phyloP scores from a whole-genome alignment of 2,797 vertebrate species.

The Monodelphis domestica region DNA sequence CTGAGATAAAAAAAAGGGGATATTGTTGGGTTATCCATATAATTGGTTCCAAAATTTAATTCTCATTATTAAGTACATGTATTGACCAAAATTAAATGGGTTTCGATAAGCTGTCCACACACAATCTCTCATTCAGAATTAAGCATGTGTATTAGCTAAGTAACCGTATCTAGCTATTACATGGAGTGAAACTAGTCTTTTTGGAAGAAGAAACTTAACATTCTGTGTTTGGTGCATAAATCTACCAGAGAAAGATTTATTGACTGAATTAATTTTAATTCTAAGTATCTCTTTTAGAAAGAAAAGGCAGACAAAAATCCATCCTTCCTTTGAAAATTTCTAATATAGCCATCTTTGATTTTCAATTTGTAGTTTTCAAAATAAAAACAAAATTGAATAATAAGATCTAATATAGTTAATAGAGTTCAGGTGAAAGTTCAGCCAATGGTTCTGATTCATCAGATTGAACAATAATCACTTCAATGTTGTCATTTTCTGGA shows the following conservation, averaged over 20 bases:
- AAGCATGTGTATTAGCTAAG: background rate
- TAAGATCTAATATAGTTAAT: background rate
- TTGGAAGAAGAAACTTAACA: background rate
- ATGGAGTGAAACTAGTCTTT: background rate
- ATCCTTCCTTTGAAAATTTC: background rate
- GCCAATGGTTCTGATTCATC: background rate
- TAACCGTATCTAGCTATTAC: background rate
- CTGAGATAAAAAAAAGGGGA: background rate
- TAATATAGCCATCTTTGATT: background rate
- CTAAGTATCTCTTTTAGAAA: background rate
- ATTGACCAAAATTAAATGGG: background rate
- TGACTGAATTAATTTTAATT: background rate
- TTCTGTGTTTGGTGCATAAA: background rate
- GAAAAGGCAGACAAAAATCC: background rate
- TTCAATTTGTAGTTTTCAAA: background rate
- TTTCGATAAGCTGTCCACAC: background rate
- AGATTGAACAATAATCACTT: background rate
- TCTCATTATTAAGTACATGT: background rate
- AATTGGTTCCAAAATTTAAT: background rate
- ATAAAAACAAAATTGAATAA: background rate
- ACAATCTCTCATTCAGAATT: background rate
- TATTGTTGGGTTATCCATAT: rapidly evolving
- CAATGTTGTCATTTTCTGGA: background rate
- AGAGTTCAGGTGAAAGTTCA: background rate
- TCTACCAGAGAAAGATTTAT: background rate